Conservation (phyloP, 2,113 vertebrate species). For the Aleadryas rufinucha region DNA sequence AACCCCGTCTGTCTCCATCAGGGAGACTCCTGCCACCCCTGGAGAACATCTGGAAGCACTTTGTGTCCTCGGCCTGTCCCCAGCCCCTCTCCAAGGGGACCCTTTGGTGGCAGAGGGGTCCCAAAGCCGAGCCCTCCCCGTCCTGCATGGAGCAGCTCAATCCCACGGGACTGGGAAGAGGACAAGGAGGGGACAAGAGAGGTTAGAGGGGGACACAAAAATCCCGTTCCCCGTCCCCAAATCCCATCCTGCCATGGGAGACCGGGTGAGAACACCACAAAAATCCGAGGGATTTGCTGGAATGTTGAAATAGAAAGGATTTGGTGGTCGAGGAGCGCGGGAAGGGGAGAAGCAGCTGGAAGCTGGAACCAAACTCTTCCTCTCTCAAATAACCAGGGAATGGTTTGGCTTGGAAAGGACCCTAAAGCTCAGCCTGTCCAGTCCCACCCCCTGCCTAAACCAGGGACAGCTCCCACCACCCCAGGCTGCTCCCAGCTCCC, state of each 20-base stretch:
- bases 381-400: background rate
- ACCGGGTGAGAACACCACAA: fast-evolving
- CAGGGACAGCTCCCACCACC: background rate
- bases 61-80: background rate
- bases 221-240: background rate
- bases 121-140: background rate
- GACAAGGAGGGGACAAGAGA: background rate
- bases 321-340: background rate
- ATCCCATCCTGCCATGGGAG: background rate
- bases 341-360: background rate
- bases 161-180: background rate
- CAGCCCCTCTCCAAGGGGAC: background rate
- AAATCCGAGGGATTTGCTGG: fast-evolving
- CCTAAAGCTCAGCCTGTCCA: background rate
- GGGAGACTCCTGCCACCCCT: background rate
- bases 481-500: background rate
- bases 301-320: background rate
- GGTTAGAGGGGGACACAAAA: background rate
- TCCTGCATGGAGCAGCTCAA: background rate
- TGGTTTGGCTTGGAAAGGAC: background rate
- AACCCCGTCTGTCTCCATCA: background rate
- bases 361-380: background rate
- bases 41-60: background rate
- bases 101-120: background rate
- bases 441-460: background rate